phyloP scores from a whole-genome alignment of 2,797 vertebrate genomes.

The Rhyacichthys aspro region DNA sequence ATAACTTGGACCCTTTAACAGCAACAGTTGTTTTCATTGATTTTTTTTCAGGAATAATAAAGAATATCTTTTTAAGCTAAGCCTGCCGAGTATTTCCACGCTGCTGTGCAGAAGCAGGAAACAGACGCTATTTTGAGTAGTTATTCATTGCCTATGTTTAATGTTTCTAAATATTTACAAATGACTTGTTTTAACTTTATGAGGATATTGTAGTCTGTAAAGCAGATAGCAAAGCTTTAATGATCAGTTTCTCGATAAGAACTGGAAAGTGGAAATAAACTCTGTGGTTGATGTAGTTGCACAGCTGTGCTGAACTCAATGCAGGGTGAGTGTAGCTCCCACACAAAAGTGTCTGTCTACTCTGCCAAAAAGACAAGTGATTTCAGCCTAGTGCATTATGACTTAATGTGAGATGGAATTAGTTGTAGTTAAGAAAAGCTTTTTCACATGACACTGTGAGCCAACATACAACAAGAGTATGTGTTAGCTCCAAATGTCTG shows the following conservation, averaged over 20 bases:
- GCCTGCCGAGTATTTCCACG: too few relatives aligned
- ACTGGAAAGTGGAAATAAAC: slow-evolving; percentile 53
- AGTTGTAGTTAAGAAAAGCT: slow-evolving; percentile 52
- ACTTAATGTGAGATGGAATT: slow-evolving; percentile 69
- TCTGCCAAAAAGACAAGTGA: slow-evolving; percentile 66
- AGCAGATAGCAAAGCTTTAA: slow-evolving; percentile 19
- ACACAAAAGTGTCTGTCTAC: slow-evolving; percentile 53
- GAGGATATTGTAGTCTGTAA: slow-evolving; percentile 13
- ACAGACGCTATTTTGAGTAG: too few relatives aligned
- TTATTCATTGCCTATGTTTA: background rate
- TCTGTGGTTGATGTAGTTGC: slow-evolving; percentile 57
- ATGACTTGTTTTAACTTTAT: slow-evolving; percentile 8
- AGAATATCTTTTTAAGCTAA: too few relatives aligned
- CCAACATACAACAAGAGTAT: slow-evolving; percentile 57
- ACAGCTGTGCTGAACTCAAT: slow-evolving; percentile 67
- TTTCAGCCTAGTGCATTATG: slow-evolving; percentile 60
- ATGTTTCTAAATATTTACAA: background rate
- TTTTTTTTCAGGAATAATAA: too few relatives aligned
- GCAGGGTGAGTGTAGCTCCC: slow-evolving; percentile 51
- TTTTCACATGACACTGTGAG: slow-evolving; percentile 35
- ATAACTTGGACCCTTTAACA: background rate
- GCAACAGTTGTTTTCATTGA: too few relatives aligned
- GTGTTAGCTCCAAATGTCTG: slow-evolving; percentile 28
- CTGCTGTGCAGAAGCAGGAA: too few relatives aligned
- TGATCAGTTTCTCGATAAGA: slow-evolving; percentile 44